These are phyloP conservation scores for Spinus pinus DNA, from an alignment of 2,797 vertebrate species.

Conservation along the genomic window DNA sequence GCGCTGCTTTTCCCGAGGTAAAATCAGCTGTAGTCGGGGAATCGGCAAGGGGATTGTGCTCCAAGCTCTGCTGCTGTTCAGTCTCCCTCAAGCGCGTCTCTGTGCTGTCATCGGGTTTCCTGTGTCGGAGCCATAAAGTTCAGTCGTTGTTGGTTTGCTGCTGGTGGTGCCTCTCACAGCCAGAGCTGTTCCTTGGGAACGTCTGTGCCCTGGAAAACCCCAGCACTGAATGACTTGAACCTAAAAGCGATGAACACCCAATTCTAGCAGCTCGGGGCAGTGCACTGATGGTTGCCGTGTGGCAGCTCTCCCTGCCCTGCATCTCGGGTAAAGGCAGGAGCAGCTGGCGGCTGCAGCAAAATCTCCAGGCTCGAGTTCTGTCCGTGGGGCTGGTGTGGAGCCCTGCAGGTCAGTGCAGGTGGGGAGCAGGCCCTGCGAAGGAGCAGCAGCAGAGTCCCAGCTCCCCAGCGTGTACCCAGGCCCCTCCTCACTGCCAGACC, in stretches of 20 bases:
- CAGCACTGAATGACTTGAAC: neutral
- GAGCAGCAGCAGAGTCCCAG: neutral
- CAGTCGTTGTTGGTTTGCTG: neutral
- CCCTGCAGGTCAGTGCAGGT: neutral
- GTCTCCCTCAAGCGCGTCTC: neutral
- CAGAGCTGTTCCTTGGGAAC: neutral
- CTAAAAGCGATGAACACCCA: neutral
- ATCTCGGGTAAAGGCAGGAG: neutral
- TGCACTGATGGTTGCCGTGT: accelerated
- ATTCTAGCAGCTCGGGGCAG: neutral
- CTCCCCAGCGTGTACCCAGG: accelerated
- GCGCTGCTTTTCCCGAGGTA: no score
- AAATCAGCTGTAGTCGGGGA: accelerated
- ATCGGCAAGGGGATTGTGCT: accelerated
- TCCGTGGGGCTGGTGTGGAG: accelerated
- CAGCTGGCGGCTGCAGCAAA: neutral
- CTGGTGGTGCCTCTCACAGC: neutral
- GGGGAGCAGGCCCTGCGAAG: neutral
- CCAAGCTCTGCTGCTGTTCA: neutral
- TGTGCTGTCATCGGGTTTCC: neutral
- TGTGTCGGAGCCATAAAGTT: accelerated
- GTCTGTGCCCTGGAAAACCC: neutral
- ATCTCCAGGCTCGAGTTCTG: neutral
- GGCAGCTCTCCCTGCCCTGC: neutral
- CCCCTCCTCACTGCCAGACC: neutral